phyloP scores from a whole-genome alignment of 2,113 vertebrate genomes.

The Malurus cyaneus region DNA sequence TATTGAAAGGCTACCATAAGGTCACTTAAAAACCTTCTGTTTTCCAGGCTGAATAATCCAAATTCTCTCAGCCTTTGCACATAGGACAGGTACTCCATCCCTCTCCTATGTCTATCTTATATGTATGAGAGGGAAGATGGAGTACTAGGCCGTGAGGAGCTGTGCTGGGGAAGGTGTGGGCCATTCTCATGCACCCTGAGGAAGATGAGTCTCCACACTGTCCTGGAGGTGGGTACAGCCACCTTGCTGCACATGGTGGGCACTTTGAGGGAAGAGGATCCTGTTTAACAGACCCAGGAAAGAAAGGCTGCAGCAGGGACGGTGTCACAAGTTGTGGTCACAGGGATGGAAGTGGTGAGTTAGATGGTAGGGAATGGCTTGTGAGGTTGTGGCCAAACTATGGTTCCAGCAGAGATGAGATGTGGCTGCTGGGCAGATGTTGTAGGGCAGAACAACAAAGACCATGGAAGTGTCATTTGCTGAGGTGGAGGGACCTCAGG shows the following conservation, averaged over 20 bases:
- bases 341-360: background rate
- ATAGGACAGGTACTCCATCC: background rate
- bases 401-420: background rate
- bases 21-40: background rate
- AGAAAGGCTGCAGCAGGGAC: background rate
- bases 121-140: rapidly evolving
- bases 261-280: background rate
- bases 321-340: background rate
- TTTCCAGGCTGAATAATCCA: background rate
- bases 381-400: background rate
- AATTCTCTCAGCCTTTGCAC: background rate
- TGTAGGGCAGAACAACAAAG: background rate
- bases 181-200: rapidly evolving
- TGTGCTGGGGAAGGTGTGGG: background rate
- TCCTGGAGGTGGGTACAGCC: background rate
- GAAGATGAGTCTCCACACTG: background rate
- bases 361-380: rapidly evolving
- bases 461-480: rapidly evolving
- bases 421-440: background rate
- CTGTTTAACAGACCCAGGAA: background rate
- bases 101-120: background rate
- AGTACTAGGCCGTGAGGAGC: background rate
- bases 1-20: background rate
- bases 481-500: background rate
- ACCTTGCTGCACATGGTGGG: rapidly evolving